These are phyloP conservation scores for Rhinolophus sinicus DNA, from an alignment of 2,113 vertebrate genomes.

Conservation along the genomic window DNA sequence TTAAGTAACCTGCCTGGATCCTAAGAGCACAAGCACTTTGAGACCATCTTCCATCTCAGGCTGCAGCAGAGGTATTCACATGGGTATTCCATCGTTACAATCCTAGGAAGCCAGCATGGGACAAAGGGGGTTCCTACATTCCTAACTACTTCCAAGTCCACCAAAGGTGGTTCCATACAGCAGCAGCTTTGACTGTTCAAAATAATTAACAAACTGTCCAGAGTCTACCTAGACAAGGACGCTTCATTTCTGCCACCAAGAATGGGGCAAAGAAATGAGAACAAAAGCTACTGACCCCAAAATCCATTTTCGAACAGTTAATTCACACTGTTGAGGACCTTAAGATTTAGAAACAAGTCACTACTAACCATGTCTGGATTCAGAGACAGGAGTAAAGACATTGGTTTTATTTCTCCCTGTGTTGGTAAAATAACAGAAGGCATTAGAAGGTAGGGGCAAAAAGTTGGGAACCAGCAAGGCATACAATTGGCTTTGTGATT, in stretches of 20 bases:
- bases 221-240: background rate
- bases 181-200: background rate
- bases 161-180: background rate
- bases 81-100: background rate
- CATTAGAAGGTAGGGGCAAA: background rate
- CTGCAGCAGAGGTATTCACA: background rate
- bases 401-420: background rate
- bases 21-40: background rate
- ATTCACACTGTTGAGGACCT: background rate
- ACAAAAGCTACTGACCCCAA: background rate
- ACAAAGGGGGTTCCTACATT: background rate
- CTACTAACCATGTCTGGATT: background rate
- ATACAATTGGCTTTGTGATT: background rate
- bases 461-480: background rate
- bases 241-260: background rate
- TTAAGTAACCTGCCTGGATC: background rate
- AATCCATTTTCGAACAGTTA: background rate
- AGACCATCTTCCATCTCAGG: background rate
- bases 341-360: background rate
- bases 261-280: background rate
- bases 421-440: background rate
- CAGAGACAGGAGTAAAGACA: background rate
- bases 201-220: background rate
- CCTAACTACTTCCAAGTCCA: background rate
- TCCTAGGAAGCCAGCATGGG: background rate